Evolutionary conservation across 2,888 invertebrate species (phyloP).

Genomic region (Scaptomyza flava): DNA sequence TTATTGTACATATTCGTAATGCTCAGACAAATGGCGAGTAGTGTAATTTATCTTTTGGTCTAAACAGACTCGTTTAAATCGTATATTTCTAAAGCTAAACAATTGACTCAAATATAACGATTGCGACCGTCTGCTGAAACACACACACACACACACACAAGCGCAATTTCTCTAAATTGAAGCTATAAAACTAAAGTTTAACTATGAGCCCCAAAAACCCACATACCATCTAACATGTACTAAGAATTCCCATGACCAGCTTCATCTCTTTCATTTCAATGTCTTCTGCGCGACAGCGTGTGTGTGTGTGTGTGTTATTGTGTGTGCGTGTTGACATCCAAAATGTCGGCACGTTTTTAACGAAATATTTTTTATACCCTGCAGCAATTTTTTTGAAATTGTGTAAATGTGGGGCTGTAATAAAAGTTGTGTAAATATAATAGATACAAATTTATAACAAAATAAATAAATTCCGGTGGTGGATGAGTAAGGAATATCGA

Average conservation of each 20-base stretch:
- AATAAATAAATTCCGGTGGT: background rate
- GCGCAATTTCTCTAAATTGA: constrained; percentile 76
- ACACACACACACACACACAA: constrained; percentile 27
- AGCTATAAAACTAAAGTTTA: constrained; percentile 79
- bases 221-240: constrained; percentile 26
- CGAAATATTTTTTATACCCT: constrained; percentile 44
- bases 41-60: constrained; percentile 68
- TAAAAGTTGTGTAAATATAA: background rate
- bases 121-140: constrained; percentile 38
- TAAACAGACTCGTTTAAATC: constrained; percentile 71
- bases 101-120: constrained; percentile 76
- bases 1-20: constrained; percentile 6
- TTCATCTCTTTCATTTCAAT: constrained; percentile 24
- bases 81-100: constrained; percentile 66
- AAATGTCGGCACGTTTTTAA: constrained; percentile 79
- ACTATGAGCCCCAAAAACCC: constrained; percentile 55
- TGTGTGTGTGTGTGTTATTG: constrained; percentile 16
- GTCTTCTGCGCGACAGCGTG: constrained; percentile 36
- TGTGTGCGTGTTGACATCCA: constrained; percentile 68
- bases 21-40: constrained; percentile 46
- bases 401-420: background rate
- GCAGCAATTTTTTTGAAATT: background rate
- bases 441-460: background rate
- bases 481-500: background rate
- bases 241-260: constrained; percentile 41